Evolutionary conservation across 2,888 invertebrate species (phyloP), one percentile per base, ranked within the genome.

Genomic region (Oxyteleia sp.): DNA sequence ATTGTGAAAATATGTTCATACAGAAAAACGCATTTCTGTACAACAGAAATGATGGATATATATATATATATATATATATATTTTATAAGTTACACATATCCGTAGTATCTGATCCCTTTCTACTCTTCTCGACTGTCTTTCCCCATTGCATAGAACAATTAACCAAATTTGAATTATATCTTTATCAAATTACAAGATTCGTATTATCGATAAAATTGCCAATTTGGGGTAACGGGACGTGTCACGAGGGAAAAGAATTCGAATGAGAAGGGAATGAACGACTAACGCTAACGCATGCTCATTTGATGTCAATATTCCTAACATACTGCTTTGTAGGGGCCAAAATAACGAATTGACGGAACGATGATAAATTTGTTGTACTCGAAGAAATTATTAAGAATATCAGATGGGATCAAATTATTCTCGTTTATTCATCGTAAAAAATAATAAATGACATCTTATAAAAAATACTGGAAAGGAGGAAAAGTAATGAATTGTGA

Each of bases 171-270:
- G 93, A 93, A 93, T 93, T 92, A 91, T 90, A 93, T 93, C 92
- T 93, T 91, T 92, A 93, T 93, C 93, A 89, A 91, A 92, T 93
- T 93, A 92, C 93, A 89, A 92, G 93, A 93, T 93, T 89, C 89
- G 91, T 91, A 92, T 93, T 92, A 93, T 91, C 91, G 93, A 93
- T 93, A 93, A 93, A 93, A 93, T 93, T 93, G 91, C 88, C 92
- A 92, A 93, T 92, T 92, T 90, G 85, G 88, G 88, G 87, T 85
- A 87, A 86, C 87, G 82, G 87, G 87, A 81, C 66, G 55, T 78
- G 74, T 78, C 68, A 64, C 76, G 74, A 83, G 84, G 87, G 86
- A 85, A 87, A 87, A 82, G 79, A 82, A 78, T 84, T 82, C 84
- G 85, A 84, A 84, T 61, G 84, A 75, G 75, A 83, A 79, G 82